phyloP scores from a whole-genome alignment of 2,797 vertebrate species.

The Menidia menidia region DNA sequence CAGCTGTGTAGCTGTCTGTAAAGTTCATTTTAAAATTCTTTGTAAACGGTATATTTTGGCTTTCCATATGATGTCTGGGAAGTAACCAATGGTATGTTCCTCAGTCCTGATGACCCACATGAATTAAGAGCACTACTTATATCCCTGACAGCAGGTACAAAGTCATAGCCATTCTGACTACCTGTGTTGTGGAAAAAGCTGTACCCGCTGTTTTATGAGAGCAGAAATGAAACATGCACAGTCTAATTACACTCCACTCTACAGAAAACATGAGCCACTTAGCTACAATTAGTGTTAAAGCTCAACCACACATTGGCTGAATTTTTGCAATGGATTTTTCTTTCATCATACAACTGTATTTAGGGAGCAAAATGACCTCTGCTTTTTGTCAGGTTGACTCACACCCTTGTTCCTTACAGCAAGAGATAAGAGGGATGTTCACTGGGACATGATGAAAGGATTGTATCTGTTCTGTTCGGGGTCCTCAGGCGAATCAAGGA shows the following conservation, averaged over 20 bases:
- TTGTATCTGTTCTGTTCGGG: slow-evolving; percentile 67
- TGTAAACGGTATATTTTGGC: too few relatives aligned
- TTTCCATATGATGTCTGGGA: too few relatives aligned
- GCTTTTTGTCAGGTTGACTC: slow-evolving; percentile 47
- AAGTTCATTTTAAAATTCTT: too few relatives aligned
- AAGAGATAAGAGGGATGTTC: slow-evolving; percentile 59
- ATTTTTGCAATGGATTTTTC: slow-evolving; percentile 50
- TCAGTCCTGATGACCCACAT: too few relatives aligned
- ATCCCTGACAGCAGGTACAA: too few relatives aligned
- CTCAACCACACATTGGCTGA: slow-evolving; percentile 32
- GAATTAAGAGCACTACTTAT: too few relatives aligned
- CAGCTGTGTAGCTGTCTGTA: too few relatives aligned
- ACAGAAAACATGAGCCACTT: slow-evolving; percentile 54
- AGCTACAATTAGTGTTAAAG: slow-evolving; percentile 47
- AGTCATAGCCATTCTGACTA: too few relatives aligned
- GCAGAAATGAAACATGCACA: slow-evolving; percentile 33
- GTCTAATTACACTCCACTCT: slow-evolving; percentile 56
- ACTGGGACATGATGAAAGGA: slow-evolving; percentile 69
- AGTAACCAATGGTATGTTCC: too few relatives aligned
- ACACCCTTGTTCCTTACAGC: slow-evolving; percentile 52
- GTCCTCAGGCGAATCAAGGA: slow-evolving; percentile 58
- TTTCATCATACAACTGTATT: slow-evolving; percentile 50
- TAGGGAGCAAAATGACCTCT: slow-evolving; percentile 50
- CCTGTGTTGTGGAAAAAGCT: slow-evolving; percentile 24
- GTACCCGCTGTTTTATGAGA: slow-evolving; percentile 36